Conservation (phyloP, 35 echinoderm and acorn worm species). For the Amphiura filiformis region DNA sequence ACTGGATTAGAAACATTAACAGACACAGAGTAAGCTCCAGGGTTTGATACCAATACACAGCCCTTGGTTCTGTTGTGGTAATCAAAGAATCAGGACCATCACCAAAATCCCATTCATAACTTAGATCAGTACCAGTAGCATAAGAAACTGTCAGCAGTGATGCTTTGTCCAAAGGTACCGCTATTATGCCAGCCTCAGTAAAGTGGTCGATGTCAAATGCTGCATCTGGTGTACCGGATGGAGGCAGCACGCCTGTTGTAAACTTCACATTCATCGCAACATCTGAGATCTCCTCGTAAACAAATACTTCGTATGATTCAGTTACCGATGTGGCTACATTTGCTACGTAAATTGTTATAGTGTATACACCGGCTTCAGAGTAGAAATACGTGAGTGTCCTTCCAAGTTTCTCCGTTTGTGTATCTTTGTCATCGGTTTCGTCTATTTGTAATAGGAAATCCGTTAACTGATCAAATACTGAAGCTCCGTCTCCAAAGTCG, state of each 20-base stretch:
- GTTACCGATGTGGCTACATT: background rate
- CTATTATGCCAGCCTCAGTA: background rate
- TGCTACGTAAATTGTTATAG: background rate
- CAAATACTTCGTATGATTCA: background rate
- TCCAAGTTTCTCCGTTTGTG: background rate
- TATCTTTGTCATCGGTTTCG: background rate
- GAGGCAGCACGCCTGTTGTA: background rate
- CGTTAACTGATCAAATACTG: background rate
- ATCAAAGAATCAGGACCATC: background rate
- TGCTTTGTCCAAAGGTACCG: constrained; percentile 10
- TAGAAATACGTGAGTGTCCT: background rate
- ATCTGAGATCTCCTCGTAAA: constrained; percentile 20
- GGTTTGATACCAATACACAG: background rate
- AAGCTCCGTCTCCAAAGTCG: background rate
- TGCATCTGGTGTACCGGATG: background rate
- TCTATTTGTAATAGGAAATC: background rate
- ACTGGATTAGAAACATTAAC: constrained; percentile 22
- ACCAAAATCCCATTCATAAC: constrained; percentile 11
- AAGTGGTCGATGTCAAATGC: background rate
- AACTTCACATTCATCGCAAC: background rate
- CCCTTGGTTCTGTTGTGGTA: background rate
- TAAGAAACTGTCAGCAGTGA: background rate
- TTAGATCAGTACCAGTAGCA: background rate
- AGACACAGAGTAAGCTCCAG: background rate
- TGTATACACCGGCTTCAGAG: background rate